Base-by-base conservation (phyloP, 2,888 invertebrate species). In the Halictus ligatus region DNA sequence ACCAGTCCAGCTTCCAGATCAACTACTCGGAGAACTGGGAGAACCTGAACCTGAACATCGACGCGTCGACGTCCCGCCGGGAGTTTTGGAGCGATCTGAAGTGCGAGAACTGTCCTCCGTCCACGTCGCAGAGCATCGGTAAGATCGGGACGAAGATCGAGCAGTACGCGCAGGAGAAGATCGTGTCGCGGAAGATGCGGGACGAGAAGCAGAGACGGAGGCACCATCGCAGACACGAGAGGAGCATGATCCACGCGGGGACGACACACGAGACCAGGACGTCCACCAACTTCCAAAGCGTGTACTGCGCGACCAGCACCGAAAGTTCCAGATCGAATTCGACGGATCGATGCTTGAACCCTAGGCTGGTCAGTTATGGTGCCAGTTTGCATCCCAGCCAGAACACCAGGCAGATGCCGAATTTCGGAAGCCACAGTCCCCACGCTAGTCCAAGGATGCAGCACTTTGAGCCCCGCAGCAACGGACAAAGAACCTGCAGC, bases 11-110 rank as follows among this genome's bases (percentile, higher is more conserved):
- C 25, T 93, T 95, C 54, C 95, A 94, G 54, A 94, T 95, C 18
- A 94, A 95, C 75, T 95, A 95, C 78, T 93, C 94, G 0, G 95
- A 95, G 75, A 95, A 95, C 83, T 95, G 95, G 95, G 95, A 95
- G 81, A 95, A 93, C 77, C 83, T 95, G 5, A 95, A 95, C 84
- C 54, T 94, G 0, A 95, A 94, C 60, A 95, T 94, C 43, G 94
- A 94, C 67, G 93, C 93, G 0, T 93, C 93, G 1, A 92, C 92
- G 13, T 92, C 94, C 2, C 91, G 92, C 0, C 93, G 93, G 40
- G 95, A 95, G 78, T 95, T 95, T 81, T 95, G 95, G 95, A 92
- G 89, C 5, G 95, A 95, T 72, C 84, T 95, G 2, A 94, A 95
- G 79, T 94, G 94, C 80, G 94, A 94, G 77, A 94, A 95, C 82